These are phyloP conservation scores for Periophthalmus magnuspinnatus DNA, from an alignment of 2,797 vertebrate genomes.

Conservation along the genomic window DNA sequence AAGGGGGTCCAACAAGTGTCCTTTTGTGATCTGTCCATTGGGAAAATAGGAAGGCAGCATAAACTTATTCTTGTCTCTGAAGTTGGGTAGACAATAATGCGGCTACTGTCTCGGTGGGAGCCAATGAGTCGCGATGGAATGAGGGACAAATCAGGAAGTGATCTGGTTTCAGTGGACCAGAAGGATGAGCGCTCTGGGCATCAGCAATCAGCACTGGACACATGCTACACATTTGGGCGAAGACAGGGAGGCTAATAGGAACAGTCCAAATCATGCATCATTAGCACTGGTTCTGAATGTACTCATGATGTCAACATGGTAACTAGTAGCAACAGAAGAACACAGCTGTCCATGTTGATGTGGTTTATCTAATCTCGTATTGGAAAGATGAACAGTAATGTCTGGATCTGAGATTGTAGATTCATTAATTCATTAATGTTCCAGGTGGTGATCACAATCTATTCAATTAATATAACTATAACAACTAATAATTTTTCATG, in stretches of 20 bases:
- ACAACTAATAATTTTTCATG: no score
- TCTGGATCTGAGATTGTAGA: background rate
- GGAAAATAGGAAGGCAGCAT: slow-evolving; percentile 61
- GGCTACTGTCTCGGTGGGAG: slow-evolving; percentile 49
- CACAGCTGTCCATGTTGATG: background rate
- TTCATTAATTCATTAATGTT: background rate
- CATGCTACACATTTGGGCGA: background rate
- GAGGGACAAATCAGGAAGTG: slow-evolving; percentile 38
- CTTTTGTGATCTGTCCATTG: slow-evolving; percentile 59
- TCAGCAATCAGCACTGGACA: slow-evolving; percentile 13
- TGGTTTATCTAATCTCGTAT: background rate
- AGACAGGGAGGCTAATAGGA: slow-evolving; percentile 13
- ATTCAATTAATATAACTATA: no score
- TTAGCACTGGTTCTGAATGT: background rate
- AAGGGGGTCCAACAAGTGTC: slow-evolving; percentile 62
- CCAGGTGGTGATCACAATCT: background rate
- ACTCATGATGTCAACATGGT: background rate
- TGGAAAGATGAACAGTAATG: background rate
- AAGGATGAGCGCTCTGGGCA: slow-evolving; percentile 11
- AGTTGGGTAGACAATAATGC: slow-evolving; percentile 50
- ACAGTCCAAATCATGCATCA: slow-evolving; percentile 10
- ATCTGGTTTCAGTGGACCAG: slow-evolving; percentile 28
- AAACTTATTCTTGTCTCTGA: slow-evolving; percentile 60
- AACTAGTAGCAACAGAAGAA: slow-evolving; percentile 1
- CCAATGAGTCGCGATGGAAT: slow-evolving; percentile 33